These are phyloP conservation scores for Dreissena rostriformis DNA, from an alignment of 1,140 invertebrate genomes.

Conservation along the genomic window DNA sequence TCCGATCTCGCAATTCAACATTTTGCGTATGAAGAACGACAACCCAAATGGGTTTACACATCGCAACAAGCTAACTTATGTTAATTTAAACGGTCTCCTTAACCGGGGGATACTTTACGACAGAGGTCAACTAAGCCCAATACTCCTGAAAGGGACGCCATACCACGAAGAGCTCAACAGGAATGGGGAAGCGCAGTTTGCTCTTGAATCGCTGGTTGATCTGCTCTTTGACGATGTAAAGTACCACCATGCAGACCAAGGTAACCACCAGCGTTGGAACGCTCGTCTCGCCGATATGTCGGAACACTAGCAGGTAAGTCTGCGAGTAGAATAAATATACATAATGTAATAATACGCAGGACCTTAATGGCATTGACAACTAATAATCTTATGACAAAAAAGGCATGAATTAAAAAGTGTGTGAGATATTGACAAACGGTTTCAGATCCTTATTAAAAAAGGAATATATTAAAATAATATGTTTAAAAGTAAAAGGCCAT, in stretches of 20 bases:
- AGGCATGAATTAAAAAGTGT: neutral
- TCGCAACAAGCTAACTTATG: no score
- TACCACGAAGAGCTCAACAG: constrained; percentile 80
- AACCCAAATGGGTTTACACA: no score
- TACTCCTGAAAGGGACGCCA: no score
- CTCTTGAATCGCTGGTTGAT: constrained; percentile 76
- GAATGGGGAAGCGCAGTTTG: constrained; percentile 78
- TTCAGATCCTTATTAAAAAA: no score
- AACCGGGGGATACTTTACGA: no score
- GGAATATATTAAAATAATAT: no score
- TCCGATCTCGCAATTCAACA: no score
- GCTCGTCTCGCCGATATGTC: constrained; percentile 66
- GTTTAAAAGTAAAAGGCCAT: no score
- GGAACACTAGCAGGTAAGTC: constrained; percentile 56
- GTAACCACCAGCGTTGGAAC: constrained; percentile 74
- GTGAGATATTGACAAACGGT: no score
- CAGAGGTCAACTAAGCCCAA: no score
- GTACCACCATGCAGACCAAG: constrained; percentile 71
- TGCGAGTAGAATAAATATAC: constrained; percentile 2
- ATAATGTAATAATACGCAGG: neutral
- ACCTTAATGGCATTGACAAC: neutral
- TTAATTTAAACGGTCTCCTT: no score
- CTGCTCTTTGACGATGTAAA: constrained; percentile 78
- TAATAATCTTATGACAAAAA: neutral
- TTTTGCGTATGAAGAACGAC: no score